These are phyloP conservation scores for Albula glossodonta DNA, from an alignment of 2,113 vertebrate species.

Conservation along the genomic window DNA sequence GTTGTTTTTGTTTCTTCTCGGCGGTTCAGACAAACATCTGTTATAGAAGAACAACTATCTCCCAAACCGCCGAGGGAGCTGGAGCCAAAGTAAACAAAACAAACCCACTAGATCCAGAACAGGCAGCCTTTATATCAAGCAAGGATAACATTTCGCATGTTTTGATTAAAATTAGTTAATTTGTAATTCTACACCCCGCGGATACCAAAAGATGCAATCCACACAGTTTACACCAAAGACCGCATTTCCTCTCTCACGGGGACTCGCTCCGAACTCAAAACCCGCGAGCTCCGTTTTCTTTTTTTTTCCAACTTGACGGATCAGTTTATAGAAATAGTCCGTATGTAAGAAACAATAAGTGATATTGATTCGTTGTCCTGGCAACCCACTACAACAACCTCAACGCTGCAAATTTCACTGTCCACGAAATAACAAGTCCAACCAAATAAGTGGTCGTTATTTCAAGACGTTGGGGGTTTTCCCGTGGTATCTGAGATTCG, in stretches of 20 bases:
- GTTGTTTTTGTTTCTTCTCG: conserved; percentile 99
- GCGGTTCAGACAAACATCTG: conserved; percentile 99
- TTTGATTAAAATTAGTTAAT: conserved; percentile 99
- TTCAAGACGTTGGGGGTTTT: background rate
- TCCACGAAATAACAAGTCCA: background rate
- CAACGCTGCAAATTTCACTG: background rate
- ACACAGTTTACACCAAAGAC: conserved; percentile 74
- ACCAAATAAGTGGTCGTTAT: background rate
- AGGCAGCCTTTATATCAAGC: conserved; percentile 95
- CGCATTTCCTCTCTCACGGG: conserved; percentile 63
- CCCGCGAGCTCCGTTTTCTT: background rate
- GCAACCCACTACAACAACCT: background rate
- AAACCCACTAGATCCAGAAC: conserved; percentile 85
- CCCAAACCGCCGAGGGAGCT: conserved; percentile 87
- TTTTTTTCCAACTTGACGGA: background rate
- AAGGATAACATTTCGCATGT: conserved; percentile 94
- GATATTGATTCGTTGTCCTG: background rate
- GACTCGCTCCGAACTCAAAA: conserved; percentile 22
- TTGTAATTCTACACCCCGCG: conserved; percentile 94
- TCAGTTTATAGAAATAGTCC: background rate
- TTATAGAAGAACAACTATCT: conserved; percentile 95
- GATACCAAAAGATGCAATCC: conserved; percentile 90
- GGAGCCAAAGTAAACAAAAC: conserved; percentile 97
- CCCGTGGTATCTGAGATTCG: background rate
- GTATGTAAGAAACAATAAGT: background rate